phyloP scores from a whole-genome alignment of 1,140 invertebrate species.

The Dendrolimus kikuchii region DNA sequence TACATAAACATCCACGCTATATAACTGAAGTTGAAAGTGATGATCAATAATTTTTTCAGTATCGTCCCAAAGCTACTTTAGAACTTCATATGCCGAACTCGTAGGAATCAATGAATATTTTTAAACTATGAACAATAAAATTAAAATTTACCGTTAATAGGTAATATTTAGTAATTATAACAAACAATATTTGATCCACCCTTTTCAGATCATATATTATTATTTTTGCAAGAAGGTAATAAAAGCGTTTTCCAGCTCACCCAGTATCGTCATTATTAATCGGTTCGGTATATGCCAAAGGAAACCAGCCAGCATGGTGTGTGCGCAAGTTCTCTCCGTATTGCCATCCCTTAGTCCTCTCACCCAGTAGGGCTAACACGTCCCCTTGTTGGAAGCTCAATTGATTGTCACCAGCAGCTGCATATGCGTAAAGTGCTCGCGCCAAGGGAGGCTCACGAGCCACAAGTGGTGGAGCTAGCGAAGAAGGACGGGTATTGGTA shows the following conservation, averaged over 20 bases:
- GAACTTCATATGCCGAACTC: no score
- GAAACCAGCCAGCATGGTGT: slow-evolving; percentile 94
- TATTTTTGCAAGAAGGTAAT: no score
- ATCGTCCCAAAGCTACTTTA: no score
- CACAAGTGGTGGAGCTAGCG: slow-evolving; percentile 79
- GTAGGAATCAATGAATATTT: no score
- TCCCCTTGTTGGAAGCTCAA: slow-evolving; percentile 94
- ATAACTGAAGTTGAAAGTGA: no score
- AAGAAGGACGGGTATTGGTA: slow-evolving; percentile 76
- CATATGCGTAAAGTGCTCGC: slow-evolving; percentile 90
- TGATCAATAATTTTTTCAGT: no score
- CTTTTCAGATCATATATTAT: no score
- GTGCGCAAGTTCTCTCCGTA: slow-evolving; percentile 94
- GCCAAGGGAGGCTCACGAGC: slow-evolving; percentile 78
- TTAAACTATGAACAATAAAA: no score
- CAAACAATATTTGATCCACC: no score
- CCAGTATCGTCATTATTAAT: slow-evolving; percentile 51
- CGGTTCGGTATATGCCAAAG: slow-evolving; percentile 90
- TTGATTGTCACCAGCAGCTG: slow-evolving; percentile 93
- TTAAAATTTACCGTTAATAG: no score
- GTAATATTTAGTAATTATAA: no score
- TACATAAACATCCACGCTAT: no score
- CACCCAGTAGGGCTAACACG: slow-evolving; percentile 89
- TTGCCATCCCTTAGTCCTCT: slow-evolving; percentile 95
- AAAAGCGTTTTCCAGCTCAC: slow-evolving; percentile 24